These are phyloP conservation scores for silkworm (Bombyx mori) DNA, from an alignment of 1,140 invertebrate genomes.

Conservation along the genomic window ASM3026992v2 NC_085127.1:10809001-10809500, in stretches of 20 bases:
- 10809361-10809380: conserved; percentile 11
- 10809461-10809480: conserved; percentile 45
- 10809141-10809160: no score
- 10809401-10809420: conserved; percentile 5
- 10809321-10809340: conserved; percentile 29
- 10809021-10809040: no score
- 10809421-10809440: conserved; percentile 18
- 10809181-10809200: no score
- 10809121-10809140: no score
- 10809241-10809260: conserved; percentile 34
- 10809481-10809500: conserved; percentile 44
- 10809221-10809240: conserved; percentile 27
- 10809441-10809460: conserved; percentile 18
- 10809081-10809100: no score
- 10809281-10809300: conserved; percentile 30
- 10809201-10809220: conserved; percentile 11
- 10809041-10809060: no score
- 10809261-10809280: conserved; percentile 26
- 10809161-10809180: no score
- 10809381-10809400: neutral
- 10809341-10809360: conserved; percentile 24
- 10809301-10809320: conserved; percentile 42
- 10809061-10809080: no score
- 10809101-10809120: no score
- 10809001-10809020: no score